These are phyloP conservation scores for Ceyx melanurus DNA, from an alignment of 2,113 vertebrate genomes.

Conservation along the genomic window DNA sequence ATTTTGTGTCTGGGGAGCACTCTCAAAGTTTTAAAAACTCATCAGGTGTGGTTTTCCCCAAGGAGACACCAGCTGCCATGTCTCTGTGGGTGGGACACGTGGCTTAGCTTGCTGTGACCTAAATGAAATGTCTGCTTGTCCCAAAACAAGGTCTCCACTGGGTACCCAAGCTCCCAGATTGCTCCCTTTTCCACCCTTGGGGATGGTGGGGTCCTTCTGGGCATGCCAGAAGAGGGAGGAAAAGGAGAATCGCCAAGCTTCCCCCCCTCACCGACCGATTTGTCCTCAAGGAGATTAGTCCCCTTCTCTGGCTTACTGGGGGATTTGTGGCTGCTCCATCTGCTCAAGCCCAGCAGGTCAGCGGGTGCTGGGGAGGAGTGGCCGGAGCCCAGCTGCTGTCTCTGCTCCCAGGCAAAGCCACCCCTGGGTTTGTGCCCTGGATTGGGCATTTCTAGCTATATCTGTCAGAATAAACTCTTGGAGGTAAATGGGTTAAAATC, in stretches of 20 bases:
- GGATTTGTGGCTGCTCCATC: slow-evolving; percentile 41
- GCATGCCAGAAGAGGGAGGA: not conserved
- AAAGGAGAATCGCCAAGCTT: not conserved
- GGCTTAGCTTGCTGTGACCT: not conserved
- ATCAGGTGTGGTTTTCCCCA: not conserved
- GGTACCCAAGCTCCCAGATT: rapidly evolving
- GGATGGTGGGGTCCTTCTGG: not conserved
- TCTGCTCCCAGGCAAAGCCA: not conserved
- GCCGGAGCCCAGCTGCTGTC: not conserved
- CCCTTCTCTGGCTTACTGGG: not conserved
- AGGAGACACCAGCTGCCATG: rapidly evolving
- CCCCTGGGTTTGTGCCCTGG: not conserved
- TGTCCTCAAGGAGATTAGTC: slow-evolving; percentile 52
- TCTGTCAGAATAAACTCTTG: not conserved
- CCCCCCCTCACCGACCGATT: not conserved
- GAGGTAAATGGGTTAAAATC: not conserved
- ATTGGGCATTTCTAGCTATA: rapidly evolving
- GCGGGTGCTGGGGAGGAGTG: not conserved
- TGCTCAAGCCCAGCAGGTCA: not conserved
- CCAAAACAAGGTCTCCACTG: not conserved
- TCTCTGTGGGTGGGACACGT: not conserved
- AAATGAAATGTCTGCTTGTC: not conserved
- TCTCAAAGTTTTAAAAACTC: not conserved
- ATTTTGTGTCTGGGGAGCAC: rapidly evolving
- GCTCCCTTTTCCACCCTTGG: rapidly evolving